These are phyloP conservation scores for Drosophila erecta DNA, from an alignment of 1,140 invertebrate species.

Conservation along the genomic window DNA sequence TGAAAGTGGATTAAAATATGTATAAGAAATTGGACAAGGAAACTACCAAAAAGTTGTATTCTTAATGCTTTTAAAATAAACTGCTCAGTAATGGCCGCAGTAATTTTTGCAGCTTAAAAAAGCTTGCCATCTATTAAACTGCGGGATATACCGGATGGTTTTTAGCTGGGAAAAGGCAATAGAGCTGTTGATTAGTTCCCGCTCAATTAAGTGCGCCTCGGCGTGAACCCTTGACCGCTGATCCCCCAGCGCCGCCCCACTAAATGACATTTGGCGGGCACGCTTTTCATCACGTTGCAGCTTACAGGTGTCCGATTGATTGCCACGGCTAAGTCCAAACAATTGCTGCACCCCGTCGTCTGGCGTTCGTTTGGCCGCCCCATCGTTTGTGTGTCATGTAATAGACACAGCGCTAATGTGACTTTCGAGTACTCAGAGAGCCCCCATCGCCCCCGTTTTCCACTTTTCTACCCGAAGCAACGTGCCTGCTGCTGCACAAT, in stretches of 20 bases:
- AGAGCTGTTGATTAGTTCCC: constrained; percentile 23
- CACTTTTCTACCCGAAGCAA: constrained; percentile 18
- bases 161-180: constrained; percentile 13
- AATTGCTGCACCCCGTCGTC: constrained; percentile 41
- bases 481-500: constrained; percentile 50
- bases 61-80: background rate
- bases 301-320: constrained; percentile 55
- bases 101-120: background rate
- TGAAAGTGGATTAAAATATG: no score
- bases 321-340: constrained; percentile 39
- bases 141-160: background rate
- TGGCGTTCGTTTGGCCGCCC: constrained; percentile 11
- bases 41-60: background rate
- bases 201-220: constrained; percentile 15
- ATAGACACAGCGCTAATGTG: constrained; percentile 61
- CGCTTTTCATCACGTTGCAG: constrained; percentile 56
- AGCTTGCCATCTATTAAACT: background rate
- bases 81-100: no score
- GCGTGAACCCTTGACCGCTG: constrained; percentile 5
- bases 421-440: constrained; percentile 43
- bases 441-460: background rate
- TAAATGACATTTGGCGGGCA: constrained; percentile 15
- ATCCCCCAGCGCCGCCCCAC: background rate
- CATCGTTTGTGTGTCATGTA: constrained; percentile 54
- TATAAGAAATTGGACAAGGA: background rate